These are phyloP conservation scores for Paracentrotus lividus DNA, from an alignment of 53 echinoderm and acorn worm genomes.

Conservation along the genomic window DNA sequence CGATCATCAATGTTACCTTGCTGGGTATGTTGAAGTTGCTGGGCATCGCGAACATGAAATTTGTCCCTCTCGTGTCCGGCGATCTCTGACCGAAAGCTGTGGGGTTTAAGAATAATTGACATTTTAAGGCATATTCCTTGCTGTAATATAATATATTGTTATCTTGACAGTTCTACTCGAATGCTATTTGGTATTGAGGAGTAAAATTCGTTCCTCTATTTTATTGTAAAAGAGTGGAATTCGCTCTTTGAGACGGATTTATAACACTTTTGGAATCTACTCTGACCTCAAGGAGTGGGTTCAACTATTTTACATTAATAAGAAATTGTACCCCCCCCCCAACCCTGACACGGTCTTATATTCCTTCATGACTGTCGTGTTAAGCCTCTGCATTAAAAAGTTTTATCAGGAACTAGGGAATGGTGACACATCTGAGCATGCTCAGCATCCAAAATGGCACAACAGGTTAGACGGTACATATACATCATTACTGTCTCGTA, in stretches of 20 bases:
- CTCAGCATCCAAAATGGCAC: neutral
- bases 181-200: too few species aligned
- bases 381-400: neutral
- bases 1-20: conserved; percentile 79
- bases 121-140: too few species aligned
- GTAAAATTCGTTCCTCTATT: too few species aligned
- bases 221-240: too few species aligned
- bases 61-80: conserved; percentile 87
- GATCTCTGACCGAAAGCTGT: conserved; percentile 18
- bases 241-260: too few species aligned
- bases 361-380: neutral
- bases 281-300: too few species aligned
- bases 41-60: conserved; percentile 91
- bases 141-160: too few species aligned
- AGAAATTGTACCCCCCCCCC: too few species aligned
- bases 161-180: too few species aligned
- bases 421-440: neutral
- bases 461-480: neutral
- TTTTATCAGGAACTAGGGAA: neutral
- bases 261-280: too few species aligned
- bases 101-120: neutral
- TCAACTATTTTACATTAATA: too few species aligned
- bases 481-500: too few species aligned
- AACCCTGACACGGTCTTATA: neutral
- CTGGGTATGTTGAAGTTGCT: conserved; percentile 83